These are phyloP conservation scores for Mustela lutreola DNA, from an alignment of 2,113 vertebrate species.

Conservation along the genomic window DNA sequence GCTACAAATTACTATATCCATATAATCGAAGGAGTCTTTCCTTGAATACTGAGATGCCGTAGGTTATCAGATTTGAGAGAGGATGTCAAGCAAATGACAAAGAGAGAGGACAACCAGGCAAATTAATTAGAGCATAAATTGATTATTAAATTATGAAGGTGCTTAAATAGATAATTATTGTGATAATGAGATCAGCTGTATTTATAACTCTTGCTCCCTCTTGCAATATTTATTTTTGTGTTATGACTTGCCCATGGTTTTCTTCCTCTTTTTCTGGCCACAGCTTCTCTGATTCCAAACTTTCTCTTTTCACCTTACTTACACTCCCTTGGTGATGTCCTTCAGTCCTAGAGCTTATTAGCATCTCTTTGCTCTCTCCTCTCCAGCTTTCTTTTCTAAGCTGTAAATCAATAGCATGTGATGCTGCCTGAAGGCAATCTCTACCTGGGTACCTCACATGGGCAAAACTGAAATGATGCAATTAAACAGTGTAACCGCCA, in stretches of 20 bases:
- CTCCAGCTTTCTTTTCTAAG: background rate
- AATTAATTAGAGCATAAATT: background rate
- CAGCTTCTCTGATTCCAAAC: background rate
- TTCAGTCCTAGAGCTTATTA: background rate
- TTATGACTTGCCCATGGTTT: background rate
- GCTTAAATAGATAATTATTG: background rate
- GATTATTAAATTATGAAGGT: constrained; percentile 1
- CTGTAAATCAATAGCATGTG: background rate
- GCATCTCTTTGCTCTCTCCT: background rate
- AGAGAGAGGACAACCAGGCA: background rate
- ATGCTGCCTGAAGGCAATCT: background rate
- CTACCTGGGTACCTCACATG: background rate
- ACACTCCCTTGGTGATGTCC: background rate
- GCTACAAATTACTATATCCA: background rate
- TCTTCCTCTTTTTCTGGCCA: background rate
- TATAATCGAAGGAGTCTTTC: background rate
- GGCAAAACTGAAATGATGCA: background rate
- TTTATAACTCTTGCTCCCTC: background rate
- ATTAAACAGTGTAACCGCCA: background rate
- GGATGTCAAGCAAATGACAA: background rate
- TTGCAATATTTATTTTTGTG: background rate
- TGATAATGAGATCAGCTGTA: background rate
- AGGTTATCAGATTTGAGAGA: background rate
- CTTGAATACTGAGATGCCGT: background rate
- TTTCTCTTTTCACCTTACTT: background rate